Percentiles rank a stretch among this genome's conserved stretches.
Evolutionary conservation across 2,113 vertebrate species (phyloP).

Genomic region (Melanerpes aurifrons): DNA sequence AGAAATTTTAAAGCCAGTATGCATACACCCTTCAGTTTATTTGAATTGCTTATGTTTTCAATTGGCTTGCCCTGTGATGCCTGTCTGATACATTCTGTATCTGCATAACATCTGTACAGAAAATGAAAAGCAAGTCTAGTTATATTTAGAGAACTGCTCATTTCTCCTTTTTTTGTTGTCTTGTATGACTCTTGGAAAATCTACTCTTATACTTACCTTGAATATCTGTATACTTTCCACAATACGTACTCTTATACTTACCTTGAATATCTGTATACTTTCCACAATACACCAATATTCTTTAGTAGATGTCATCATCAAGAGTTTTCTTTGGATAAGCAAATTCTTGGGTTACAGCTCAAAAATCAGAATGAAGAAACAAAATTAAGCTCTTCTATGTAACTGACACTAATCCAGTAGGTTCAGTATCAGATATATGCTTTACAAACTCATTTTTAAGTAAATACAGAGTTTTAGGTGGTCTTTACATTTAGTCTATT

Average conservation of each 20-base stretch:
- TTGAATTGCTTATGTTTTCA: not conserved
- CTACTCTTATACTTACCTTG: not conserved
- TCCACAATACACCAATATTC: not conserved
- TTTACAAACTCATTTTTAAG: not conserved
- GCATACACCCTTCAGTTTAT: rapidly evolving
- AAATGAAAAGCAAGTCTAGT: not conserved
- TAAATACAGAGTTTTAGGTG: not conserved
- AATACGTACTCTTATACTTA: not conserved
- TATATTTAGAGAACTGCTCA: not conserved
- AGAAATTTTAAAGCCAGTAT: not conserved
- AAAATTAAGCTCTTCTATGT: not conserved
- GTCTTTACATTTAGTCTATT: not conserved
- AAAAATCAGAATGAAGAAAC: not conserved
- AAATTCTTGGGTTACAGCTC: not conserved
- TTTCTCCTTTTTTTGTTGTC: not conserved
- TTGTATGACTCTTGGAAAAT: not conserved
- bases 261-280: not conserved
- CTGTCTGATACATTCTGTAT: not conserved
- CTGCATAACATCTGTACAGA: not conserved
- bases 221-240: not conserved
- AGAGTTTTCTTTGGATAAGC: not conserved
- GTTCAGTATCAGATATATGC: not conserved
- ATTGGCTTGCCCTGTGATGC: not conserved
- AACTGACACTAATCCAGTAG: not conserved
- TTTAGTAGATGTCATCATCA: not conserved